Percentiles rank a stretch among this genome's conserved stretches.
Evolutionary conservation across 1,140 invertebrate genomes (phyloP).

Genomic region (Cydia splendana): DNA sequence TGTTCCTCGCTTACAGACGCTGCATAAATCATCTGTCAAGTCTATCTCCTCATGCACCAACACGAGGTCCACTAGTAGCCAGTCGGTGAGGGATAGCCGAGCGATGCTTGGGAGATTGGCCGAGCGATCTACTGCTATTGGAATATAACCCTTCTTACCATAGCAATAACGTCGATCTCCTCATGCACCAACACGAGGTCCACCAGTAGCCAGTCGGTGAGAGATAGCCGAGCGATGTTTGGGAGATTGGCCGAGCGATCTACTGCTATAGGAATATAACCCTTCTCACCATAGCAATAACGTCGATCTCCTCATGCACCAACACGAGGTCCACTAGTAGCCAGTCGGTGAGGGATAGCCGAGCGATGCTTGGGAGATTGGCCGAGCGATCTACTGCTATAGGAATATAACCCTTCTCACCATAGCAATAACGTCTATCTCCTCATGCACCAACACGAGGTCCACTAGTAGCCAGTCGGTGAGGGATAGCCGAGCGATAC

Average conservation of each 20-base stretch:
- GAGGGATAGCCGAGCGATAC: constrained; percentile 51
- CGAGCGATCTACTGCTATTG: too few relatives aligned
- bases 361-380: not conserved
- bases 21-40: too few relatives aligned
- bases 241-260: not conserved
- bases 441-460: constrained; percentile 61
- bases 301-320: constrained; percentile 63
- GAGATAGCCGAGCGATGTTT: not conserved
- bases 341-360: constrained; percentile 63
- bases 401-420: constrained; percentile 42
- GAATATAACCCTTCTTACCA: constrained; percentile 45
- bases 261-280: constrained; percentile 31
- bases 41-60: constrained; percentile 63
- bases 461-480: constrained; percentile 72
- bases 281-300: constrained; percentile 52
- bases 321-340: constrained; percentile 63
- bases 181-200: constrained; percentile 65
- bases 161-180: constrained; percentile 58
- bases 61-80: constrained; percentile 65
- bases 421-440: constrained; percentile 60
- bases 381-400: too few relatives aligned
- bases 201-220: constrained; percentile 61
- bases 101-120: not conserved
- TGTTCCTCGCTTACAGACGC: too few relatives aligned
- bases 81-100: constrained; percentile 42